phyloP scores from a whole-genome alignment of 2,888 invertebrate species.

The Strigamia transsilvanica region DNA sequence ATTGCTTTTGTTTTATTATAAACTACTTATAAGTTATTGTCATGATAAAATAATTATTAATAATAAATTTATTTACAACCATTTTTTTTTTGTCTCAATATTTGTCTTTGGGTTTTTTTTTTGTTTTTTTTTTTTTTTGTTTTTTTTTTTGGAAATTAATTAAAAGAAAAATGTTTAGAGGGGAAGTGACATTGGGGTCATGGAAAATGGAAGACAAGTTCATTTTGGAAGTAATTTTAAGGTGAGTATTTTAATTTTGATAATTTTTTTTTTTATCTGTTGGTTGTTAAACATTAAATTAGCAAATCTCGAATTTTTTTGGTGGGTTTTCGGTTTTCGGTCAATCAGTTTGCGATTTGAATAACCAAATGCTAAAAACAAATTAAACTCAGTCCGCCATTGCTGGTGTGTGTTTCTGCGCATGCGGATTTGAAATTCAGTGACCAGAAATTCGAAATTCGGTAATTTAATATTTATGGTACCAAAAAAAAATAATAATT shows the following conservation, averaged over 20 bases:
- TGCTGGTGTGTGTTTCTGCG: no score
- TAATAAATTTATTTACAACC: conserved; percentile 30
- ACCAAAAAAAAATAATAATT: not conserved
- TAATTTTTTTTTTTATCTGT: not conserved
- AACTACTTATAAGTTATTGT: conserved; percentile 43
- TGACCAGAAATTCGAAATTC: no score
- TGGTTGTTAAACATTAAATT: not conserved
- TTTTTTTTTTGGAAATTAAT: not conserved
- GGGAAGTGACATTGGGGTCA: not conserved
- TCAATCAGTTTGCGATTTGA: no score
- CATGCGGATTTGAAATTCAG: no score
- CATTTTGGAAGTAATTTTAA: not conserved
- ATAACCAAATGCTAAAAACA: no score
- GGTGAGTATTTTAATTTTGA: not conserved
- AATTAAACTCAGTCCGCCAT: no score
- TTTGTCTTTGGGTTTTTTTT: conserved; percentile 32
- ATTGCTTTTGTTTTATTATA: not conserved
- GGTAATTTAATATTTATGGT: no score
- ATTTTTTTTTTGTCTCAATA: not conserved
- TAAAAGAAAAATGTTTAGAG: not conserved
- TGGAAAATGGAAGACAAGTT: conserved; percentile 27
- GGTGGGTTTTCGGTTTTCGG: no score
- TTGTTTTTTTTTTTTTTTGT: not conserved
- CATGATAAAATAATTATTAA: conserved; percentile 34
- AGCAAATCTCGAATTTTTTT: not conserved